Percentiles rank a stretch among this genome's conserved stretches.
These are phyloP conservation scores for Neotragus pygmaeus DNA, from an alignment of 2,113 vertebrate genomes.

Conservation along the genomic window DNA sequence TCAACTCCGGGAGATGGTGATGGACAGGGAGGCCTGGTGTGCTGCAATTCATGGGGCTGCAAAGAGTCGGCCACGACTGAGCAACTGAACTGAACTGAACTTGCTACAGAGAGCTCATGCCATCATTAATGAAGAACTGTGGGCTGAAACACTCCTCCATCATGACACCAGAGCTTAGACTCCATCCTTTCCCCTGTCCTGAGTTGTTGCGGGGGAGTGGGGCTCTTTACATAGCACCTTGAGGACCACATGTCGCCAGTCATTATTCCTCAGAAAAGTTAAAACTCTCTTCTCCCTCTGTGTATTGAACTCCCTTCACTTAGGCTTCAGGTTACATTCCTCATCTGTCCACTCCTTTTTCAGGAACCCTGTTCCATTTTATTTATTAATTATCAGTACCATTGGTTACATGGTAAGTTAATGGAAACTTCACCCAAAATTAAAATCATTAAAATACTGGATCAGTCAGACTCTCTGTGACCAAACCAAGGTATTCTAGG, in stretches of 20 bases:
- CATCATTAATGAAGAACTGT: not conserved
- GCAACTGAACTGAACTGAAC: too few species aligned
- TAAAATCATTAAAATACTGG: not conserved
- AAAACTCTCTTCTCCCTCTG: not conserved
- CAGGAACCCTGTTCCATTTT: not conserved
- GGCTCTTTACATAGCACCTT: not conserved
- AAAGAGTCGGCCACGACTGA: too few species aligned
- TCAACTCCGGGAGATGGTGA: too few species aligned
- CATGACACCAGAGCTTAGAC: not conserved
- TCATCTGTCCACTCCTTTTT: not conserved
- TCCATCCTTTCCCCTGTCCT: too few species aligned
- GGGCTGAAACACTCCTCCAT: not conserved
- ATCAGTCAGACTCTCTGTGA: not conserved
- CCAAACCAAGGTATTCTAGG: not conserved
- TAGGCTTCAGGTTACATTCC: not conserved
- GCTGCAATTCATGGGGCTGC: too few species aligned
- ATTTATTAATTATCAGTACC: not conserved
- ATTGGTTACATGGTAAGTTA: not conserved
- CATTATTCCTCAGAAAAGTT: not conserved
- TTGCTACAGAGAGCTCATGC: too few species aligned
- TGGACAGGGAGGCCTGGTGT: too few species aligned
- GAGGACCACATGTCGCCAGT: not conserved
- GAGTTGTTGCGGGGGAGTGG: accelerated
- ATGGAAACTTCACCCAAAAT: not conserved
- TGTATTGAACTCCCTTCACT: not conserved